These are phyloP conservation scores for Protomyctophum bolini DNA, from an alignment of 2,113 vertebrate species.

Conservation along the genomic window DNA sequence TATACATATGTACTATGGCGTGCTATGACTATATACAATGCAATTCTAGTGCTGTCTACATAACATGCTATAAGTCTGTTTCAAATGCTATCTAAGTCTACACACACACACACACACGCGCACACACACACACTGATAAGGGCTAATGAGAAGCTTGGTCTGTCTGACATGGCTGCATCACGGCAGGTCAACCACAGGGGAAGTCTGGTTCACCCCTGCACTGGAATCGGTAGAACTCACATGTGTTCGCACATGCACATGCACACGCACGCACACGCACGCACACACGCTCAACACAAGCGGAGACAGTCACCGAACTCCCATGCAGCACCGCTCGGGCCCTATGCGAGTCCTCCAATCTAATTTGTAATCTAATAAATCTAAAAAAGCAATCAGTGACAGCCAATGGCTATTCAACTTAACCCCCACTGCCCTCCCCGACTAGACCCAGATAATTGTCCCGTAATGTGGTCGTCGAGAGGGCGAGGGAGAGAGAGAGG, in stretches of 20 bases:
- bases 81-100: no score
- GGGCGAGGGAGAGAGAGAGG: slow-evolving; percentile 32
- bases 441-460: slow-evolving; percentile 69
- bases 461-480: slow-evolving; percentile 60
- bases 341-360: slow-evolving; percentile 45
- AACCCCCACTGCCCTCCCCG: slow-evolving; percentile 49
- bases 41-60: no score
- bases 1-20: no score
- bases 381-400: slow-evolving; percentile 61
- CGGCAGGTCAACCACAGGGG: slow-evolving; percentile 14
- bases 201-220: slow-evolving; percentile 8
- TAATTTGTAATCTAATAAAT: slow-evolving; percentile 70
- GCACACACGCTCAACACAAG: slow-evolving; percentile 3
- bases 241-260: background rate
- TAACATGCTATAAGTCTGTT: no score
- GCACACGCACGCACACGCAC: background rate
- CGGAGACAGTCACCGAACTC: slow-evolving; percentile 22
- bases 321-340: background rate
- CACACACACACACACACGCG: background rate
- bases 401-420: slow-evolving; percentile 59
- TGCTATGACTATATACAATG: no score
- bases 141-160: slow-evolving; percentile 35
- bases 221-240: background rate
- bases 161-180: slow-evolving; percentile 19
- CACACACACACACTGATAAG: slow-evolving; percentile 15